Evolutionary conservation across 2,113 vertebrate genomes (phyloP).

Genomic region (Oryzias celebensis): DNA sequence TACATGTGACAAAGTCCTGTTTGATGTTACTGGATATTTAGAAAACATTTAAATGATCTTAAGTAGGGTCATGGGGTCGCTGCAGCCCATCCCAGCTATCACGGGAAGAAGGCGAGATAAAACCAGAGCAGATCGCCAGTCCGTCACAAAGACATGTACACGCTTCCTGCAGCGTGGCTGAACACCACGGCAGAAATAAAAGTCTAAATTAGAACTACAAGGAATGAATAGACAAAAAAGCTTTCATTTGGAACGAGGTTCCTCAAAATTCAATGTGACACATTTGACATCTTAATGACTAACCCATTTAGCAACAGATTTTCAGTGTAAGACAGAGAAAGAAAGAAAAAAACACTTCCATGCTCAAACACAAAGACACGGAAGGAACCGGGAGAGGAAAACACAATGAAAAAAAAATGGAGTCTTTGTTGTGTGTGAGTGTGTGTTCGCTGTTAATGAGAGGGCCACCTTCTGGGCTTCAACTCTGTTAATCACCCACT

Average conservation of each 20-base stretch:
- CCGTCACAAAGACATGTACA: too few species aligned
- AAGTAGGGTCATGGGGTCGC: too few species aligned
- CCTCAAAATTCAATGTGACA: neutral
- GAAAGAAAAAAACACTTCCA: neutral
- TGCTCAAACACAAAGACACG: slow-evolving; percentile 16
- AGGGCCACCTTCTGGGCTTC: slow-evolving; percentile 72
- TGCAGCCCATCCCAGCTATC: too few species aligned
- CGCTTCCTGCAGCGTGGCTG: too few species aligned
- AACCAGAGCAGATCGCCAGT: too few species aligned
- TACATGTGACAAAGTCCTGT: neutral
- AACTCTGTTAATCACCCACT: slow-evolving; percentile 76
- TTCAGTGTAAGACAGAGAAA: slow-evolving; percentile 12
- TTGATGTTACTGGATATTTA: slow-evolving; percentile 5
- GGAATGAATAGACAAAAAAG: neutral
- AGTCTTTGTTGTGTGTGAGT: slow-evolving; percentile 28
- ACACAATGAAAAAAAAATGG: slow-evolving; percentile 25
- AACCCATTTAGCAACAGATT: neutral
- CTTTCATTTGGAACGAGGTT: neutral
- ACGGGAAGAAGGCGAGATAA: too few species aligned
- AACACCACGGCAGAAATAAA: too few species aligned
- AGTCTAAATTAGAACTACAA: neutral
- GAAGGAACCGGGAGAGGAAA: slow-evolving; percentile 29
- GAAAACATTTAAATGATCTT: too few species aligned
- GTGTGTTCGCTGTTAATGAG: slow-evolving; percentile 71
- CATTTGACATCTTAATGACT: slow-evolving; percentile 1